Evolutionary conservation across 2,888 invertebrate species (phyloP).

Genomic region (Ornithoptera alexandrae): DNA sequence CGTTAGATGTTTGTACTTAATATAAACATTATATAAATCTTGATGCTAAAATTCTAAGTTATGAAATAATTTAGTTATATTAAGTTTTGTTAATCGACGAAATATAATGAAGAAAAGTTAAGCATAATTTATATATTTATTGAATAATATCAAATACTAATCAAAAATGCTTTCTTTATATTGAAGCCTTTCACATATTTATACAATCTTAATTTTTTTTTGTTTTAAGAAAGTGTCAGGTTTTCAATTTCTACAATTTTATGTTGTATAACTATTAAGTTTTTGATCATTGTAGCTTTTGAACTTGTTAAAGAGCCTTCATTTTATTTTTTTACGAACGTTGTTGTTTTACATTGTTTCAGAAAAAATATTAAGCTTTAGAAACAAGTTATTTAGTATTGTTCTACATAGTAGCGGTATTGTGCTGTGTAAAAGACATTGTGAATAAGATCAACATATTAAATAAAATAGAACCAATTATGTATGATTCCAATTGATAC

Average conservation of each 20-base stretch:
- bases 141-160: background rate
- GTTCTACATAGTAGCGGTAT: no score
- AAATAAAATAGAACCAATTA: background rate
- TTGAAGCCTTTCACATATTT: background rate
- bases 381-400: background rate
- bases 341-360: background rate
- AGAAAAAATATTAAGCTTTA: background rate
- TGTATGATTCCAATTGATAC: background rate
- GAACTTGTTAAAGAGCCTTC: background rate
- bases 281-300: background rate
- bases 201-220: background rate
- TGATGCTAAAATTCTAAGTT: constrained; percentile 33
- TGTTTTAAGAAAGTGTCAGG: background rate
- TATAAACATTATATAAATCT: constrained; percentile 53
- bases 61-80: background rate
- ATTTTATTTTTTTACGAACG: no score
- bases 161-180: background rate
- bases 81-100: constrained; percentile 5
- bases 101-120: background rate
- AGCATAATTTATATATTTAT: background rate
- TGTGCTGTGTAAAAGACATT: background rate
- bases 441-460: background rate
- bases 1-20: constrained; percentile 46
- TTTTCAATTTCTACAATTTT: background rate
- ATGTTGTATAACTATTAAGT: background rate